Base-by-base conservation (phyloP, 2,888 invertebrate genomes). In the Harpagoxenus sublaevis region DNA sequence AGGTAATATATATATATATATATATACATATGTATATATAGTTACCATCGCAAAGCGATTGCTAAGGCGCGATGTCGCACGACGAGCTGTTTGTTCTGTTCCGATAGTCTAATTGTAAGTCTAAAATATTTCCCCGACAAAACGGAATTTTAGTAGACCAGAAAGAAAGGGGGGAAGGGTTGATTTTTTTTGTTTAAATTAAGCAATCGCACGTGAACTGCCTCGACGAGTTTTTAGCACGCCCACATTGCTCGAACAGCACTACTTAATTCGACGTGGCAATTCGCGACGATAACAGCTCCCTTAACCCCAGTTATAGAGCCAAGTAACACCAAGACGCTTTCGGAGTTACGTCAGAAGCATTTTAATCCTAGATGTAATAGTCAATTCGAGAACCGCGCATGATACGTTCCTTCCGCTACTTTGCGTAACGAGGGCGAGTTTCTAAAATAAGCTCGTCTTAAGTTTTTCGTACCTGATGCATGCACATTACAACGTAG, bases 241-340 rank as follows among this genome's bases (percentile, higher is more conserved):
- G 51, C 39, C 66, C 55, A 65, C 53, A n/a, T 28, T 55, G 28
- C 31, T 48, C 35, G 23, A 45, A 35, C 60, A 35, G 31, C 28
- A 18, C 10, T 55, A n/a, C n/a, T n/a, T n/a, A 42, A 74, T 75
- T 82, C 28, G 51, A 35, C 48, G 15, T 62, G 70, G 42, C 15
- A 12, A 83, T 75, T 23, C 65, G 75, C 53, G 62, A 48, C 15
- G 42, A 51, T 55, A 78, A 48, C 39, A 68, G 31, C 31, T 55
- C 42, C 31, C n/a, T 68, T 66, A 66, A 70, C 45, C 42, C 55
- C 15, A 55, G 42, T 45, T 55, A 57, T 55, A 57, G 12, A 55
- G 15, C 9, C 15, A 42, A 73, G 23, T 57, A 28, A 39, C 42
- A 8, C 12, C 10, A 18, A 55, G 12, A n/a, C 15, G n/a, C 48